These are phyloP conservation scores for Drosophila suboccidentalis DNA, from an alignment of 2,888 invertebrate species.

Conservation along the genomic window DNA sequence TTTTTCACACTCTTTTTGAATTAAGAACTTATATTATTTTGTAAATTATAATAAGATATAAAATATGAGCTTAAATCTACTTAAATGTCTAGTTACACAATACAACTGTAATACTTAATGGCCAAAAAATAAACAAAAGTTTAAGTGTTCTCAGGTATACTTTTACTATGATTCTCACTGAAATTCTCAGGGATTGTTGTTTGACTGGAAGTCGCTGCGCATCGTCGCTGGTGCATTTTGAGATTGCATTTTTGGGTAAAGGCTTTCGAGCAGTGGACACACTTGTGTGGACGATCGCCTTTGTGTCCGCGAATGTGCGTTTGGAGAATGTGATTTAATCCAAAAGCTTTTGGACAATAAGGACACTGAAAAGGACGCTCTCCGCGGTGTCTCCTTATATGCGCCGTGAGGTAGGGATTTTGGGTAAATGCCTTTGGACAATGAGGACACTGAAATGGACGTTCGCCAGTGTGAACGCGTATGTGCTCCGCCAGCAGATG, in stretches of 20 bases:
- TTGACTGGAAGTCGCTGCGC: not conserved
- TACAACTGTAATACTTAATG: not conserved
- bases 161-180: not conserved
- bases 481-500: constrained; percentile 18
- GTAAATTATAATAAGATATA: not conserved
- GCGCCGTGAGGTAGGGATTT: constrained; percentile 16
- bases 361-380: constrained; percentile 26
- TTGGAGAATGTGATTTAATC: constrained; percentile 29
- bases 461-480: constrained; percentile 21
- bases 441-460: constrained; percentile 13
- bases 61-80: not conserved
- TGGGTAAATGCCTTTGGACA: constrained; percentile 22
- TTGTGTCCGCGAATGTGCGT: constrained; percentile 27
- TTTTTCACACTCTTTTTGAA: not conserved
- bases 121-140: not conserved
- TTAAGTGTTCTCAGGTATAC: not conserved
- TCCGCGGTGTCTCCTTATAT: constrained; percentile 15
- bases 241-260: constrained; percentile 32
- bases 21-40: not conserved
- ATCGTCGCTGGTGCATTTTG: constrained; percentile 25
- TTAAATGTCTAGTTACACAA: not conserved
- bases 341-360: constrained; percentile 21
- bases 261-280: constrained; percentile 20
- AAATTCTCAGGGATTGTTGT: not conserved
- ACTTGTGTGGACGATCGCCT: constrained; percentile 21